These are phyloP conservation scores for Sepioteuthis lessoniana DNA, from an alignment of 2,888 invertebrate genomes.

Conservation along the genomic window DNA sequence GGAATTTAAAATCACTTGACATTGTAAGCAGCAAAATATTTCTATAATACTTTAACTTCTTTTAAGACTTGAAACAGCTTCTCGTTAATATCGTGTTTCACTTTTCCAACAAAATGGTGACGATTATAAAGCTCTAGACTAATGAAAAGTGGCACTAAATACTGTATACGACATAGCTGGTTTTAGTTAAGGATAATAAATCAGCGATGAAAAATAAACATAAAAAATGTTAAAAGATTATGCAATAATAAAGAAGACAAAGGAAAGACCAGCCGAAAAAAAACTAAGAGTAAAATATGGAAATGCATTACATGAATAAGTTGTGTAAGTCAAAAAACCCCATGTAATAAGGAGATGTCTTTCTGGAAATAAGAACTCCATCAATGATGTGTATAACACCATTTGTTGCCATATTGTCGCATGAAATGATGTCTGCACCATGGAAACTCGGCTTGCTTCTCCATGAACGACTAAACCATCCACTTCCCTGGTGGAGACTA, in stretches of 20 bases:
- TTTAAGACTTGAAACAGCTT: background rate
- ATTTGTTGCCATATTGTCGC: slow-evolving; percentile 82
- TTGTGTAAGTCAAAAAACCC: background rate
- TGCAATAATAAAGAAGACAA: background rate
- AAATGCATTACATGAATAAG: background rate
- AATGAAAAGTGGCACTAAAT: background rate
- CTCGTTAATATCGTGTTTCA: background rate
- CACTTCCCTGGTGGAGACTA: slow-evolving; percentile 57
- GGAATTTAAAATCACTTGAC: background rate
- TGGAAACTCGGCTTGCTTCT: slow-evolving; percentile 66
- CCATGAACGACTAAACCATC: background rate
- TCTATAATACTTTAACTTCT: background rate
- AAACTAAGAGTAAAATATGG: background rate
- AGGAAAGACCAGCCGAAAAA: background rate
- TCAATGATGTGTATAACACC: slow-evolving; percentile 84
- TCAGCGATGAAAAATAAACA: background rate
- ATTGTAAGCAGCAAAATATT: background rate
- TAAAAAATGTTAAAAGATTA: background rate
- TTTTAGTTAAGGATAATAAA: background rate
- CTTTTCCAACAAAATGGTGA: background rate
- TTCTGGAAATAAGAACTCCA: slow-evolving; percentile 73
- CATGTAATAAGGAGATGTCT: background rate
- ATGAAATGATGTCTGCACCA: slow-evolving; percentile 75
- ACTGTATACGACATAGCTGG: background rate
- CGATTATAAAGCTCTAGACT: background rate